Conservation (phyloP, 2,113 vertebrate species). For the Ascaphus truei region DNA sequence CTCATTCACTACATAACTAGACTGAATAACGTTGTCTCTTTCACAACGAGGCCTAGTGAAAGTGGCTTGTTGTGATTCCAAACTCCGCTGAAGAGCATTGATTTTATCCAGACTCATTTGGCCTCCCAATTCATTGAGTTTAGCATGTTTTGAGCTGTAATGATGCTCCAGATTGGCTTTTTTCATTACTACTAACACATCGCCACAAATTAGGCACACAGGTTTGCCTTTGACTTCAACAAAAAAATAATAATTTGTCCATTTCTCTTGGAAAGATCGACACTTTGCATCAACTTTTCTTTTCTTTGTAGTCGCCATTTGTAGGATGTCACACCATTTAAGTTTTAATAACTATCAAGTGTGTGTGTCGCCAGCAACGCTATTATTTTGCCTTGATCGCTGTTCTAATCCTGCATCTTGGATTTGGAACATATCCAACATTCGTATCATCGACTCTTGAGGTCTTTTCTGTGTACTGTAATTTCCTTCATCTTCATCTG, state of each 20-base stretch:
- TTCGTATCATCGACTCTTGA: too few species aligned
- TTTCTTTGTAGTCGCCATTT: background rate
- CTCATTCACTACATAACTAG: too few species aligned
- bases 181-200: background rate
- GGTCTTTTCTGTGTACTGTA: too few species aligned
- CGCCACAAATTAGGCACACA: background rate
- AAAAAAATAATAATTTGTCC: slow-evolving; percentile 2
- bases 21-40: too few species aligned
- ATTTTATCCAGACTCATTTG: slow-evolving; percentile 9
- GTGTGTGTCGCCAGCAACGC: too few species aligned
- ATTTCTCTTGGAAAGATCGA: background rate
- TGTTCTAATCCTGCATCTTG: too few species aligned
- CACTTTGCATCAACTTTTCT: background rate
- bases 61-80: background rate
- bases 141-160: slow-evolving; percentile 35
- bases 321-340: too few species aligned
- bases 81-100: background rate
- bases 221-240: slow-evolving; percentile 1
- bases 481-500: too few species aligned
- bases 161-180: slow-evolving; percentile 25
- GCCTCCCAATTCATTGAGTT: background rate
- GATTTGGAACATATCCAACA: too few species aligned
- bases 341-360: too few species aligned
- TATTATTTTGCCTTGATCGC: background rate
- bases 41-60: background rate